Conservation (phyloP, 2,888 invertebrate genomes). For the Amphimallon solstitiale region DNA sequence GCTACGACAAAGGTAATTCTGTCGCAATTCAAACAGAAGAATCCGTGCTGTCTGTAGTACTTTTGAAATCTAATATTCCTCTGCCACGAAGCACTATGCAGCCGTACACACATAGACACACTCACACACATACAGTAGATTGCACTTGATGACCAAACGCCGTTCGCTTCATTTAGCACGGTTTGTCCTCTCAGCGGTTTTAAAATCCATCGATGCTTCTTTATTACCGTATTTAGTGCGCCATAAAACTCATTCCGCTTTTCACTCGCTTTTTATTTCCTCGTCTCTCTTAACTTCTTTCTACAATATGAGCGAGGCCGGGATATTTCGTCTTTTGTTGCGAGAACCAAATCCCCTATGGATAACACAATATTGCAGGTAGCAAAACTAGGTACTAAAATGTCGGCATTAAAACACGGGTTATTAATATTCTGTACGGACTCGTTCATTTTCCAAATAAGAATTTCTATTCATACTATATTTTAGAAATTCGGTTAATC, state of each 20-base stretch:
- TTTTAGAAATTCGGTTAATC: too few relatives aligned
- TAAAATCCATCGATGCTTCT: conserved; percentile 42
- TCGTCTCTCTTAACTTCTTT: neutral
- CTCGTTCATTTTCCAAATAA: too few relatives aligned
- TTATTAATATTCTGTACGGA: too few relatives aligned
- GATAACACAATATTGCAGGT: too few relatives aligned
- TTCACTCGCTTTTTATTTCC: conserved; percentile 19
- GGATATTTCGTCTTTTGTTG: too few relatives aligned
- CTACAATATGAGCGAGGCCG: too few relatives aligned
- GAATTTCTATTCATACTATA: too few relatives aligned
- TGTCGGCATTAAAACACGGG: too few relatives aligned
- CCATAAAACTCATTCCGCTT: conserved; percentile 6
- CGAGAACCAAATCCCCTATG: too few relatives aligned
- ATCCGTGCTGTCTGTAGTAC: conserved; percentile 38
- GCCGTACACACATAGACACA: too few relatives aligned
- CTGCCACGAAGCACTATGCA: conserved; percentile 42
- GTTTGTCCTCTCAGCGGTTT: conserved; percentile 49
- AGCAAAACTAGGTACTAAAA: too few relatives aligned
- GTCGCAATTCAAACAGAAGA: conserved; percentile 40
- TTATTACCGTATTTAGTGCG: conserved; percentile 33
- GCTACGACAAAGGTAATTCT: too few relatives aligned
- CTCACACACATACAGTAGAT: conserved; percentile 45
- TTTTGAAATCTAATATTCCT: conserved; percentile 46
- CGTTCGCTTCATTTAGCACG: conserved; percentile 46
- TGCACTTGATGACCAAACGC: conserved; percentile 50